Base-by-base conservation (phyloP, 2,113 vertebrate species). In the Hyaena hyaena region DNA sequence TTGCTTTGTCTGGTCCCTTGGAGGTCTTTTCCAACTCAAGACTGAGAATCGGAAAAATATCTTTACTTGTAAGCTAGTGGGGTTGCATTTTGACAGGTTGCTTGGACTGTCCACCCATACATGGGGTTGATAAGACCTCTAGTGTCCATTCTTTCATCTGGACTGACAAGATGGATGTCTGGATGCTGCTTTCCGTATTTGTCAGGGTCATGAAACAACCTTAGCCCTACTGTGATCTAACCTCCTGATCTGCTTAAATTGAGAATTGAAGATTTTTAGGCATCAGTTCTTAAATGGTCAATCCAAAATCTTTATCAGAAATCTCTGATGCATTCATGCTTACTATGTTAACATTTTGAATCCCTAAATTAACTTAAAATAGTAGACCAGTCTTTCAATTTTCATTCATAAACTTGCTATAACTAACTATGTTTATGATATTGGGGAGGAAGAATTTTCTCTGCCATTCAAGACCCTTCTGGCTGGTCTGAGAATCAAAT, bases 281-380 rank as follows among this genome's bases (percentile, higher is more conserved):
- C 10, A 48, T 95, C 28, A 53, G 0, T 92, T 87, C 31, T 89
- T 96, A 80, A 83, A 43, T 24, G 15, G 53, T 81, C 43, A 74
- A 88, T 31, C 11, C 63, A 94, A 88, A 85, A 55, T 84, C 3
- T 91, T 76, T 80, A 81, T 85, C 26, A 95, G 10, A 82, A 95
- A 77, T 94, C 11, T 76, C 21, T 58, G 58, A 65, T 63, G 68
- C 14, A 23, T n/a, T 90, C 35, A 55, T 69, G 43, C 16, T 95
- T 95, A 9, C 21, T 68, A 39, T 89, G 50, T 53, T 95, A 55
- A 86, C 58, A 2, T 92, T 95, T 82, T 74, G 23, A 12, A 45
- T 95, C 53, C 55, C 33, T 71, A 86, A 93, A 82, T 81, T 80
- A 71, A 87, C 90, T 80, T 83, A 63, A 88, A 71, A 68, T 68